Evolutionary conservation across 2,797 vertebrate genomes (phyloP).

Genomic region (Astyanax mexicanus): DNA sequence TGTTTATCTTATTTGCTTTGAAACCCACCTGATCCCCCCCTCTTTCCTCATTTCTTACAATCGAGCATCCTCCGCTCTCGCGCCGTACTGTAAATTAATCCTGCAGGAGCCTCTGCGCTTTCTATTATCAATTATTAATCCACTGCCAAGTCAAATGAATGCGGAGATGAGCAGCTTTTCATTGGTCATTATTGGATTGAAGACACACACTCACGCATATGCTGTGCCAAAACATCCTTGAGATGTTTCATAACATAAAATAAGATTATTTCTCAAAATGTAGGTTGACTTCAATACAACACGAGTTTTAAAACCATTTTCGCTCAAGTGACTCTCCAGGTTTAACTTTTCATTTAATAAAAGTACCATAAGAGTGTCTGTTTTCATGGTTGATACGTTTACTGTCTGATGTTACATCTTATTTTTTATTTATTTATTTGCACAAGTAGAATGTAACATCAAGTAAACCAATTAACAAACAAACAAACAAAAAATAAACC

Average conservation of each 20-base stretch:
- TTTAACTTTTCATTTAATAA: no score
- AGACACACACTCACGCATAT: neutral
- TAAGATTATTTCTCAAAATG: neutral
- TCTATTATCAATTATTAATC: conserved; percentile 62
- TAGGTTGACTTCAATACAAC: no score
- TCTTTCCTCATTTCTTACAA: neutral
- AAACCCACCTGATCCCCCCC: conserved; percentile 41
- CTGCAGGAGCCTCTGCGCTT: conserved; percentile 52
- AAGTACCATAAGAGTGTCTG: no score
- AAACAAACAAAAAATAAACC: no score
- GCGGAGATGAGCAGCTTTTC: conserved; percentile 40
- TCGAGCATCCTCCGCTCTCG: conserved; percentile 40
- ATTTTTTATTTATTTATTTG: no score
- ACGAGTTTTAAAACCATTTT: no score
- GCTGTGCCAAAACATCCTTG: neutral
- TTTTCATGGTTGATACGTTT: no score
- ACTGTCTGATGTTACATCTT: no score
- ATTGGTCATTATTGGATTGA: conserved; percentile 48
- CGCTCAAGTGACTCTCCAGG: no score
- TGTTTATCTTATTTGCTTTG: conserved; percentile 53
- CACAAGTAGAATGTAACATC: no score
- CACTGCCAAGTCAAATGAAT: conserved; percentile 48
- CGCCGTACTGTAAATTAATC: conserved; percentile 53
- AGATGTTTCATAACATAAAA: neutral
- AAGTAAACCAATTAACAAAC: no score